A percentile compares a stretch with the other conserved stretches of the same genome.
Evolutionary conservation across 2,888 invertebrate genomes (phyloP).

Genomic region (Caenorhabditis angaria): DNA sequence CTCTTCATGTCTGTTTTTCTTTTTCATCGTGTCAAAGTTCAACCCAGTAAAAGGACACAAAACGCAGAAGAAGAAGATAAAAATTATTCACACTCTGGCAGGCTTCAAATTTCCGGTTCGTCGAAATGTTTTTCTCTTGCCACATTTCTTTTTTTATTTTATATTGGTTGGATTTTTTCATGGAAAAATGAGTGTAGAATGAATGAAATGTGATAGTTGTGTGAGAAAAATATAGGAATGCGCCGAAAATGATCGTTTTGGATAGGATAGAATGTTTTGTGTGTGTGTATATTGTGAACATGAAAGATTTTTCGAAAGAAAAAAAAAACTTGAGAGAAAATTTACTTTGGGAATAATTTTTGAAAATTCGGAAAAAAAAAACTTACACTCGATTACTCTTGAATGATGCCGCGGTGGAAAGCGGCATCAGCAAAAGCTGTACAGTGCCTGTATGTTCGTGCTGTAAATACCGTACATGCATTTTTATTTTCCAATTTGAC

Average conservation of each 20-base stretch:
- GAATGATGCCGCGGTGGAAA: constrained; percentile 65
- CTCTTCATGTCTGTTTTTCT: too few species aligned
- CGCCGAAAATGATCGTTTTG: constrained; percentile 1
- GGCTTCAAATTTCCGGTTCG: constrained; percentile 2
- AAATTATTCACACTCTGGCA: background rate
- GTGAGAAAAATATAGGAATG: too few species aligned
- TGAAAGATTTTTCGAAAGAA: background rate
- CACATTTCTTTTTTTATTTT: background rate
- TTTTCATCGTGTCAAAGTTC: background rate
- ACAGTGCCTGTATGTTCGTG: constrained; percentile 71
- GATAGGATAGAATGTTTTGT: too few species aligned
- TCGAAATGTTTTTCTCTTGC: constrained; percentile 1
- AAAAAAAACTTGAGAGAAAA: background rate
- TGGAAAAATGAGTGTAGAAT: too few species aligned
- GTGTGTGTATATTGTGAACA: background rate
- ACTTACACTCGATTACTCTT: constrained; percentile 58
- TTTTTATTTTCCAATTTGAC: constrained; percentile 17
- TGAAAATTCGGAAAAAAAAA: background rate
- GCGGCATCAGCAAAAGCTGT: constrained; percentile 71
- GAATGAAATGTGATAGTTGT: background rate
- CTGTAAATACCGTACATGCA: constrained; percentile 72
- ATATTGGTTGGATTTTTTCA: background rate
- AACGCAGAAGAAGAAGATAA: background rate
- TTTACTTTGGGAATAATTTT: background rate
- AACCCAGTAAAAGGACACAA: background rate